phyloP scores from a whole-genome alignment of 2,113 vertebrate genomes.

The Taurulus bubalis region DNA sequence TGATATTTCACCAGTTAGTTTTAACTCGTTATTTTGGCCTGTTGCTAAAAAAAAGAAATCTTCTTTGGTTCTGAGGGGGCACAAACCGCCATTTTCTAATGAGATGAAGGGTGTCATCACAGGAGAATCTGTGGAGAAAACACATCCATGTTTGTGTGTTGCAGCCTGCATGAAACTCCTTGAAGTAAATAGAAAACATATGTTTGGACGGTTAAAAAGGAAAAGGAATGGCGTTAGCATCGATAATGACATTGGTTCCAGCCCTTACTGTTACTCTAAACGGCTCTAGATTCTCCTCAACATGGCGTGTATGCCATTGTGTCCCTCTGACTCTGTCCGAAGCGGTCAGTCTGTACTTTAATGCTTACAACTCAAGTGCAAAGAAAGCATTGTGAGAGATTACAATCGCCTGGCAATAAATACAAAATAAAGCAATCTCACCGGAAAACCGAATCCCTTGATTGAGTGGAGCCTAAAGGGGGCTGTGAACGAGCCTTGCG shows the following conservation, averaged over 20 bases:
- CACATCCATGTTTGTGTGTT: background rate
- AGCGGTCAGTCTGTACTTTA: constrained; percentile 43
- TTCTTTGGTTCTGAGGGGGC: constrained; percentile 32
- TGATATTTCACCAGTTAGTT: background rate
- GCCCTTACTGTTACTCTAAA: constrained; percentile 21
- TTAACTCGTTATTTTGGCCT: constrained; percentile 1
- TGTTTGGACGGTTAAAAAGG: background rate
- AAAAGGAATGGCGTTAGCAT: background rate
- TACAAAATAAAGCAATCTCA: constrained; percentile 69
- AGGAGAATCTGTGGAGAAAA: constrained; percentile 40
- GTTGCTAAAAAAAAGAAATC: constrained; percentile 3
- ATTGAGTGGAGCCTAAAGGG: constrained; percentile 53
- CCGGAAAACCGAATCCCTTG: constrained; percentile 69
- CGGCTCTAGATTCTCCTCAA: constrained; percentile 65
- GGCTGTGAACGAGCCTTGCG: constrained; percentile 46
- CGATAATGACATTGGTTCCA: constrained; percentile 14
- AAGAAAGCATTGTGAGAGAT: constrained; percentile 20
- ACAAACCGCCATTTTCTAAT: constrained; percentile 82
- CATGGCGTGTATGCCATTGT: constrained; percentile 77
- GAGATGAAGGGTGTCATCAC: constrained; percentile 64
- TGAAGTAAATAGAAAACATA: background rate
- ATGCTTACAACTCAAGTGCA: constrained; percentile 30
- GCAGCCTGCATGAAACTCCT: background rate
- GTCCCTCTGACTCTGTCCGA: constrained; percentile 68
- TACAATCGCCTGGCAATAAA: constrained; percentile 8